Evolutionary conservation across 1,140 invertebrate species (phyloP), one percentile per base, ranked within the genome.

Genomic region (Bombus waltoni): DNA sequence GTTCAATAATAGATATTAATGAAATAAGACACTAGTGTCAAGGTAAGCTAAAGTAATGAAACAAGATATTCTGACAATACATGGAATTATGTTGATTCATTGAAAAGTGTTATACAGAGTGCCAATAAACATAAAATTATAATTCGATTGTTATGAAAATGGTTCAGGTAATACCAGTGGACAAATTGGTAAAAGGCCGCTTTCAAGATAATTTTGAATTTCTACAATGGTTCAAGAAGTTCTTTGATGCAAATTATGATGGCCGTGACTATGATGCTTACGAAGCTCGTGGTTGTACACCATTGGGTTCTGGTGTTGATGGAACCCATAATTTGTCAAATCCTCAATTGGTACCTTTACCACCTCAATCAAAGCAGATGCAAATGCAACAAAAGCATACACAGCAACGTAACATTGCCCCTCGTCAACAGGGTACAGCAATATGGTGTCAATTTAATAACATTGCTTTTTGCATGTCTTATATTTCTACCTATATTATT

Each of bases 141-240:
- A 90, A 85, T 88, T 44, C 77, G 47, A 80, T 68, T 59, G 62
- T 81, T 88, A 53, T 89, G 81, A 83, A 90, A 93, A 92, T 92
- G 87, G 96, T 95, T 87, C 96, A 99, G 99, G 98, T 99, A 93
- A 99, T 99, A 95, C 98, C 98, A 87, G 98, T 99, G 95, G 99
- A 99, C 95, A 98, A 98, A 96, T 97, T 99, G 95, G 98, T 99
- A 93, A 99, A 99, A 95, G 99, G 98, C 91, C 97, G 98, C 93
- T 99, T 99, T 96, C 98, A 99, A 97, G 99, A 99, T 96, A 99
- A 99, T 96, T 99, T 99, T 97, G 99, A 99, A 96, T 99, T 99
- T 96, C 97, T 99, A 87, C 99, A 99, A 96, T 99, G 99, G 99
- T 99, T 99, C 96, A 99, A 99, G 96, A 99, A 99, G 94, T 99